Evolutionary conservation across 2,797 vertebrate genomes (phyloP).

Genomic region (Molossus molossus): DNA sequence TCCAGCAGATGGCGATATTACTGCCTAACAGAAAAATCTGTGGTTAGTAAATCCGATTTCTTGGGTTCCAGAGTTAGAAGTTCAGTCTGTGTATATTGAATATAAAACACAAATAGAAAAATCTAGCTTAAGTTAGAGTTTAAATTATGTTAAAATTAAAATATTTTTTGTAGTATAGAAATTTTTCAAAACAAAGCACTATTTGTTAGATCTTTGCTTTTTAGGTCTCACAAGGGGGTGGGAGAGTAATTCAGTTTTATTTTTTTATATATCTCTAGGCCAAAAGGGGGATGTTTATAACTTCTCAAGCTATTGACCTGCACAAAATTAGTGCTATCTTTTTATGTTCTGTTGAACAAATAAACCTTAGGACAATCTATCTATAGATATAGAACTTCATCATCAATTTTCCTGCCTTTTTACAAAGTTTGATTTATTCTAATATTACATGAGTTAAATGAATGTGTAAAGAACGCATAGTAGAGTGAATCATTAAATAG

Average conservation of each 20-base stretch:
- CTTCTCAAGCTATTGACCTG: neutral
- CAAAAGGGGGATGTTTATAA: constrained; percentile 51
- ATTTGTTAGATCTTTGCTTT: constrained; percentile 59
- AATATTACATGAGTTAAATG: constrained; percentile 13
- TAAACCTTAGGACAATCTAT: constrained; percentile 11
- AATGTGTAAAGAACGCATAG: neutral
- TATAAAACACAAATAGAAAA: constrained; percentile 64
- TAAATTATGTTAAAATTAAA: constrained; percentile 57
- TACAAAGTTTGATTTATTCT: constrained; percentile 41
- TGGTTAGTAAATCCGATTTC: constrained; percentile 47
- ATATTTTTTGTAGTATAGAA: neutral
- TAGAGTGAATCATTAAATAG: constrained; percentile 45
- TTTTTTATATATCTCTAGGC: neutral
- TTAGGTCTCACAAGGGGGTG: neutral
- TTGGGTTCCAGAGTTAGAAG: constrained; percentile 49
- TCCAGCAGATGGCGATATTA: constrained; percentile 45
- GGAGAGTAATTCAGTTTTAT: neutral
- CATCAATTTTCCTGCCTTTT: constrained; percentile 58
- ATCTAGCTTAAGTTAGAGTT: constrained; percentile 45
- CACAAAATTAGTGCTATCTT: constrained; percentile 13
- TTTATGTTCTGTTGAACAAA: constrained; percentile 53
- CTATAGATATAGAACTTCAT: constrained; percentile 21
- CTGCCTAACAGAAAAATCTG: constrained; percentile 31
- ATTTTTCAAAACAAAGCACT: constrained; percentile 23
- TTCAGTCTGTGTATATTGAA: constrained; percentile 44